Conservation (phyloP, 2,113 vertebrate species). For the Fulica atra region DNA sequence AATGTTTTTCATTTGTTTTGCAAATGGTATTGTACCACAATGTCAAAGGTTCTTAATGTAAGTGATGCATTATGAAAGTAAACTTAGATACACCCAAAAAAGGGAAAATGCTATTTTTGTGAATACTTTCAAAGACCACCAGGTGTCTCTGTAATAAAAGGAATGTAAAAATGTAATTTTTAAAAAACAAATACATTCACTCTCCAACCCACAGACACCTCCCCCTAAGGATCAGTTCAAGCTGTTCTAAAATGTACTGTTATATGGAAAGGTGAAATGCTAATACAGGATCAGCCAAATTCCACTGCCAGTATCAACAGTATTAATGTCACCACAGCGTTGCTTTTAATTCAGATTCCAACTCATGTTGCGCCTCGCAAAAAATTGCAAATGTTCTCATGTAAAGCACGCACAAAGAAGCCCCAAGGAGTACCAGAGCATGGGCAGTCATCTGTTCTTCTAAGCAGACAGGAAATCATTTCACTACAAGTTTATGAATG, state of each 20-base stretch:
- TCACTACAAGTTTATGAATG: not conserved
- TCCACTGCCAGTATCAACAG: not conserved
- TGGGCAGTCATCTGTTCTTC: not conserved
- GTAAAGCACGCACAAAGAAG: not conserved
- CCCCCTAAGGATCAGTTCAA: not conserved
- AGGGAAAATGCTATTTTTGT: not conserved
- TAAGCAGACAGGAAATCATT: not conserved
- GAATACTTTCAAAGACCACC: not conserved
- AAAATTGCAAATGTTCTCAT: not conserved
- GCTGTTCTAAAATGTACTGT: not conserved
- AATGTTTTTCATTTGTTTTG: not conserved
- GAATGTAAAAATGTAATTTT: not conserved
- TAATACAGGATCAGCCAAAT: not conserved
- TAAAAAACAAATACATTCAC: not conserved
- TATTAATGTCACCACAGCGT: not conserved
- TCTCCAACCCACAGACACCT: not conserved
- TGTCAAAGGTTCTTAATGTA: not conserved
- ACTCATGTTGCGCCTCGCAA: not conserved
- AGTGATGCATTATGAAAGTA: not conserved
- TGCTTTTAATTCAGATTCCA: not conserved
- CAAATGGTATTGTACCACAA: not conserved
- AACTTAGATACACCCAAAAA: not conserved
- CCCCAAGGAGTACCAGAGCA: not conserved
- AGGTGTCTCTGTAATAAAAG: slow-evolving; percentile 42
- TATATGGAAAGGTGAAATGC: not conserved